These are phyloP conservation scores for Xyrichtys novacula DNA, from an alignment of 2,797 vertebrate genomes.

Conservation along the genomic window DNA sequence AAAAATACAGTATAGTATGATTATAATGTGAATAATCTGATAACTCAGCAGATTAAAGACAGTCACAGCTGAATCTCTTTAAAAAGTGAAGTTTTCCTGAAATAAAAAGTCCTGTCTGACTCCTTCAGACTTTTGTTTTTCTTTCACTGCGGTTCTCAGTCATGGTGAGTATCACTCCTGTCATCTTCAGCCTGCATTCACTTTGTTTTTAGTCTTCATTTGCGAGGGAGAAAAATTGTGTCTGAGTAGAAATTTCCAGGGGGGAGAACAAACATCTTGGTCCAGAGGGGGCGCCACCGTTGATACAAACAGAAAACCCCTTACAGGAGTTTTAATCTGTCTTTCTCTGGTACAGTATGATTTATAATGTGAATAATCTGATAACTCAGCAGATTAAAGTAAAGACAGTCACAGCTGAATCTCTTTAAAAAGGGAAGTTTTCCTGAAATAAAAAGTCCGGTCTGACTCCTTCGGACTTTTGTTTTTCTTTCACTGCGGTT, in stretches of 20 bases:
- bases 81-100: background rate
- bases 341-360: no score
- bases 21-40: no score
- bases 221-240: no score
- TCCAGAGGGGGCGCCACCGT: no score
- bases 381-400: background rate
- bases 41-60: background rate
- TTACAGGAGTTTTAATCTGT: no score
- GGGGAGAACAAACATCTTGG: no score
- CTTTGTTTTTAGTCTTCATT: slow-evolving; percentile 76
- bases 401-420: background rate
- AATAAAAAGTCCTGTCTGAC: background rate
- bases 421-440: background rate
- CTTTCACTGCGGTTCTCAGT: slow-evolving; percentile 19
- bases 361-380: no score
- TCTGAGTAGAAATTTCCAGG: no score
- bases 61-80: background rate
- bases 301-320: no score
- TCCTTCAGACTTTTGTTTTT: background rate
- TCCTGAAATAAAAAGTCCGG: background rate
- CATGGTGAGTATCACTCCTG: slow-evolving; percentile 62
- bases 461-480: background rate
- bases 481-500: slow-evolving; percentile 11
- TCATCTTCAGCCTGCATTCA: slow-evolving; percentile 70
- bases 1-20: no score